These are phyloP conservation scores for Xyliphius kryptos DNA, from an alignment of 2,113 vertebrate genomes.

Conservation along the genomic window DNA sequence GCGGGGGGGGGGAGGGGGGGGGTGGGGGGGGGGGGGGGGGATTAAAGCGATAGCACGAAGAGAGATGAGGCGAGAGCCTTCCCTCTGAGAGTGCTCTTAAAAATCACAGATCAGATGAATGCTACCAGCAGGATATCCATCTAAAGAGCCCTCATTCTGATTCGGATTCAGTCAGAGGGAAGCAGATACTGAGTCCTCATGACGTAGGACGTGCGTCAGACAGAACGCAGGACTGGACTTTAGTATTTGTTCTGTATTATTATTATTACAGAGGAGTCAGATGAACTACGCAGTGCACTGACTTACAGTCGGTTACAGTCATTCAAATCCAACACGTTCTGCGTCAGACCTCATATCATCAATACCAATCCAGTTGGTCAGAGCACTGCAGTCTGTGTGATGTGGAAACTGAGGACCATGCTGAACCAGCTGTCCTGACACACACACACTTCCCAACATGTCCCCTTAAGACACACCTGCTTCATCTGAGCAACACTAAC, in stretches of 20 bases:
- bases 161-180: not conserved
- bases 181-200: not conserved
- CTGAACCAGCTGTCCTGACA: too few relatives aligned
- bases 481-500: conserved; percentile 42
- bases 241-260: too few relatives aligned
- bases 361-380: too few relatives aligned
- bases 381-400: not conserved
- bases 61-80: not conserved
- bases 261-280: too few relatives aligned
- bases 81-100: not conserved
- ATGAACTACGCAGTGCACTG: too few relatives aligned
- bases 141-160: not conserved
- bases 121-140: not conserved
- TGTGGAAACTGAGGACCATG: not conserved
- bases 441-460: conserved; percentile 49
- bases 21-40: conserved; percentile 7
- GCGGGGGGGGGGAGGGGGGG: too few relatives aligned
- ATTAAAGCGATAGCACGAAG: not conserved
- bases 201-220: not conserved
- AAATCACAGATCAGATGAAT: not conserved
- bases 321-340: too few relatives aligned
- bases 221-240: not conserved
- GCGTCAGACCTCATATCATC: too few relatives aligned
- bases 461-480: conserved; percentile 65
- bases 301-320: too few relatives aligned